Evolutionary conservation across 1,140 invertebrate genomes (phyloP).

Genomic region (Papilio helenus): DNA sequence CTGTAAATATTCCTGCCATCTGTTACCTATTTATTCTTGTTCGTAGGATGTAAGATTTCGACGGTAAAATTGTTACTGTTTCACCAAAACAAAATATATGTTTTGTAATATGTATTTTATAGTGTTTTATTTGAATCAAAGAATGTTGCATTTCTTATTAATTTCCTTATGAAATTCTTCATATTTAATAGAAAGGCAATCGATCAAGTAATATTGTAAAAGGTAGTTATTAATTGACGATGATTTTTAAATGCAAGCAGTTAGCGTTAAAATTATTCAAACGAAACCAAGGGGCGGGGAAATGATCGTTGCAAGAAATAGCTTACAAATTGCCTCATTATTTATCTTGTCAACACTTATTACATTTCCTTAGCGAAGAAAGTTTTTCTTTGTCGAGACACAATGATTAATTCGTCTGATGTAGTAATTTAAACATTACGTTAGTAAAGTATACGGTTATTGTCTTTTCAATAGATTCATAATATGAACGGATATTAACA

Average conservation of each 20-base stretch:
- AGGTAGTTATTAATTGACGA: conserved; percentile 35
- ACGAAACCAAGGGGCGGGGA: not conserved
- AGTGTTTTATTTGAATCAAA: not conserved
- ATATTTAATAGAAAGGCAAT: conserved; percentile 54
- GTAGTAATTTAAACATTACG: conserved; percentile 16
- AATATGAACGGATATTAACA: conserved; percentile 14
- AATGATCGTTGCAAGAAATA: conserved; percentile 10
- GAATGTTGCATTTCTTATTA: not conserved
- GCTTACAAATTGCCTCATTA: conserved; percentile 27
- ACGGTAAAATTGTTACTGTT: conserved; percentile 14
- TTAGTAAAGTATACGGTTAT: conserved; percentile 32
- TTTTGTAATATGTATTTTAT: not conserved
- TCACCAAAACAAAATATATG: not conserved
- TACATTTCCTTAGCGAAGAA: conserved; percentile 22
- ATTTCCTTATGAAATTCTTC: conserved; percentile 59
- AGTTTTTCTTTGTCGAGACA: conserved; percentile 31
- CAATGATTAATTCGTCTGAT: conserved; percentile 30
- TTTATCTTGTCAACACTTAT: conserved; percentile 24
- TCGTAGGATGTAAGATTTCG: conserved; percentile 10
- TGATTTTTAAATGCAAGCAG: not conserved
- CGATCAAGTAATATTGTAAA: conserved; percentile 56
- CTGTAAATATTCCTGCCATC: conserved; percentile 21
- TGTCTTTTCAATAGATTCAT: conserved; percentile 27
- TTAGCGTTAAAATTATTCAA: conserved; percentile 11
- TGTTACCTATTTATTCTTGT: conserved; percentile 21